A percentile compares a stretch with the other conserved stretches of the same genome.
Conservation (phyloP, 2,888 invertebrate species). For the Scaptomyza polygonia region DNA sequence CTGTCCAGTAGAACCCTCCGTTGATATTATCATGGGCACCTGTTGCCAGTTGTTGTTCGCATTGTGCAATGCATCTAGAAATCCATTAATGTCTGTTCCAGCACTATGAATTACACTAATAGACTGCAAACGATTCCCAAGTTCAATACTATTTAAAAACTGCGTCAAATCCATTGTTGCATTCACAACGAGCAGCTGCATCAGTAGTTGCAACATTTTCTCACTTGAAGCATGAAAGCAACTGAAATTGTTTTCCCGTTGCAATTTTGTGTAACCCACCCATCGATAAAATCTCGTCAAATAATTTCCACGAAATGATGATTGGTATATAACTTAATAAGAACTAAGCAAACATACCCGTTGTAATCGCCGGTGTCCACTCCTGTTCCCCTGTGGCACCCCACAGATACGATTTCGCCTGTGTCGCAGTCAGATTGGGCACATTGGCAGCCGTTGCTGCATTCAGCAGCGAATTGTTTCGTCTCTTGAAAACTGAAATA, state of each 20-base stretch:
- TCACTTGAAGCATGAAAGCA: conserved; percentile 1
- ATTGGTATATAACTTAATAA: conserved; percentile 18
- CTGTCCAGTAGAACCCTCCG: background rate
- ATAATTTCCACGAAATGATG: conserved; percentile 20
- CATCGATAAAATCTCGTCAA: conserved; percentile 40
- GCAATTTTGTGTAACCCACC: conserved; percentile 10
- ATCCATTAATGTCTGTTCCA: conserved; percentile 12
- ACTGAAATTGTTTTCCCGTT: conserved; percentile 20
- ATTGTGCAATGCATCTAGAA: conserved; percentile 38
- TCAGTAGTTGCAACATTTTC: conserved; percentile 30
- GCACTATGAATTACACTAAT: conserved; percentile 45
- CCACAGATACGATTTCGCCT: conserved; percentile 88
- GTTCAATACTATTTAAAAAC: conserved; percentile 56
- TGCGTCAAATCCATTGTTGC: conserved; percentile 20
- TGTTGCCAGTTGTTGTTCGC: conserved; percentile 40
- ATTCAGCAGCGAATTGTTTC: conserved; percentile 75
- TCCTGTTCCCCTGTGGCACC: conserved; percentile 98
- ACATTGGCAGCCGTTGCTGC: conserved; percentile 56
- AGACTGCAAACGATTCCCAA: conserved; percentile 25
- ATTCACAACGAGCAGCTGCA: conserved; percentile 16
- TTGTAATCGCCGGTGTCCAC: conserved; percentile 97
- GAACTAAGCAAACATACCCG: conserved; percentile 86
- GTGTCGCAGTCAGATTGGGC: conserved; percentile 72
- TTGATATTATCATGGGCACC: conserved; percentile 44
- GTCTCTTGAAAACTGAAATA: conserved; percentile 72